A percentile compares a stretch with the other conserved stretches of the same genome.
Evolutionary conservation across 1,140 invertebrate species (phyloP).

Genomic region (Dufourea novaeangliae): DNA sequence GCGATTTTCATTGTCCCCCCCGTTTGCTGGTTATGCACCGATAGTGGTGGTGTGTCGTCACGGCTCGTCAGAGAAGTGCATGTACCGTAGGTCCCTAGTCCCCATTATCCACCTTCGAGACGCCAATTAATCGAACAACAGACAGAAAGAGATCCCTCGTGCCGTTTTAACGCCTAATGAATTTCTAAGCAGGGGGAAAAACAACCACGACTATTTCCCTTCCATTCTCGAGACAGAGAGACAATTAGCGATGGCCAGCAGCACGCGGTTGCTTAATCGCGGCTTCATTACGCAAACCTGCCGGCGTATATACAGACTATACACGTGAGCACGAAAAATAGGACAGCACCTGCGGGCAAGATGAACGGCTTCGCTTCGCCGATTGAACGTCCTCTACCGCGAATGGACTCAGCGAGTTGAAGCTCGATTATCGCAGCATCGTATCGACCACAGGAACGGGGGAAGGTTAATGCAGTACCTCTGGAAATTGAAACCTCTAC

Average conservation of each 20-base stretch:
- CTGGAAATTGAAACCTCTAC: too few relatives aligned
- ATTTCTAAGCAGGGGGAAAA: neutral
- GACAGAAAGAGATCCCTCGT: neutral
- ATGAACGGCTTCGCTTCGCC: too few relatives aligned
- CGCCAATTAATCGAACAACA: neutral
- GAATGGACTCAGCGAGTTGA: too few relatives aligned
- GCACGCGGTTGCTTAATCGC: conserved; percentile 15
- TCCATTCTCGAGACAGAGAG: neutral
- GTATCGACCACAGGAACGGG: too few relatives aligned
- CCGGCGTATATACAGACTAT: too few relatives aligned
- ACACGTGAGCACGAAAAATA: neutral
- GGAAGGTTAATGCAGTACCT: too few relatives aligned
- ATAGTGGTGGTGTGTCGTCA: too few relatives aligned
- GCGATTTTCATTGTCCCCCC: conserved; percentile 42
- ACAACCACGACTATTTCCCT: neutral
- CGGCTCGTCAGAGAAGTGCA: neutral
- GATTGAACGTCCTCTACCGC: too few relatives aligned
- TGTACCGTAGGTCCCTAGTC: neutral
- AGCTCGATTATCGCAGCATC: too few relatives aligned
- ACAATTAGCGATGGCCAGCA: neutral
- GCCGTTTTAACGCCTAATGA: neutral
- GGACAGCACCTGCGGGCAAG: neutral
- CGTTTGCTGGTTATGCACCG: conserved; percentile 32
- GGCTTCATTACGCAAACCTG: conserved; percentile 19
- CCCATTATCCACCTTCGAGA: neutral